Evolutionary conservation across 2,113 vertebrate species (phyloP), one percentile per base, ranked within the genome.

Genomic region (Dunckerocampus dactyliophorus): DNA sequence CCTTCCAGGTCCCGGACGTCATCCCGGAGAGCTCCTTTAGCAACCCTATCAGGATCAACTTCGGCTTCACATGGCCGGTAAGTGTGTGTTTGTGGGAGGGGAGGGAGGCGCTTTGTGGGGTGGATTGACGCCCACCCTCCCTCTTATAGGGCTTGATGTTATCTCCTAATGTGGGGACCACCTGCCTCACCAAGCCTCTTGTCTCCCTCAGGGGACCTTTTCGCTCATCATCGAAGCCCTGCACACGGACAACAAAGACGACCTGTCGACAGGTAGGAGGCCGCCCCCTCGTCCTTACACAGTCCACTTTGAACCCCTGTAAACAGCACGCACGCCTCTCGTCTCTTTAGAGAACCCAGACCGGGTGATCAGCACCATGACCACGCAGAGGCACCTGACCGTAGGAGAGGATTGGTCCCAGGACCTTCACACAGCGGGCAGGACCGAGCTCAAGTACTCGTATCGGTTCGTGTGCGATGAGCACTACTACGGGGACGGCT

Each of bases 51-150:
- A 88, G 90, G 80, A 94, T 98, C 67, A 93, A 95, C 74, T 94
- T 98, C 62, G 94, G 94, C 73, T 98, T 98, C 92, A 98, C 95
- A 81, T 98, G 95, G 96, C 96, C 96, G 82, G 96, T 98, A 88
- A 96, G 93, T 67, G 11, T 59, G 31, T 43, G 31, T 34, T 34
- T 34, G 31, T 34, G 28, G 31, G 31, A 54, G 52, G 52, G 8
- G 11, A 31, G 31, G 6, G 72, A 77, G 55, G 72, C 70, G 59
- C 49, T 77, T 22, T 50, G 55, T 65, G 63, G 60, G 71, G 71
- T 78, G 78, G 31, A 34, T 72, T 83, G 79, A 84, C 78, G 31
- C 52, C 65, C 28, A 70, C 47, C 71, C 75, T 71, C 76, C 79
- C 19, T 16, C 37, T 37, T 56, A 15, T 17, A 11, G 28, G 34